Evolutionary conservation across 2,113 vertebrate genomes (phyloP).

Genomic region (Siniperca chuatsi): DNA sequence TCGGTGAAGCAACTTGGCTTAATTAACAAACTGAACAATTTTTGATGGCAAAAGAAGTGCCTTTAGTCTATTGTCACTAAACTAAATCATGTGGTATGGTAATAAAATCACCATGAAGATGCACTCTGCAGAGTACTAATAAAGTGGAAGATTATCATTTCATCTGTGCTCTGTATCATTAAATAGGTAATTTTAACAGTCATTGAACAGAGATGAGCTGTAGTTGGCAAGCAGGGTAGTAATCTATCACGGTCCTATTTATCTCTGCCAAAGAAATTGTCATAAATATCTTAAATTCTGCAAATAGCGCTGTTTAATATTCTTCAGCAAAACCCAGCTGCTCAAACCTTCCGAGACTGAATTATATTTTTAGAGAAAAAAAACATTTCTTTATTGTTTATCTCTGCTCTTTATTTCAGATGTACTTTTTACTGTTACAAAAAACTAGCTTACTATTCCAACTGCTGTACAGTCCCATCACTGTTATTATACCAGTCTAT

Average conservation of each 20-base stretch:
- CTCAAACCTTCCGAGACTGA: constrained; percentile 23
- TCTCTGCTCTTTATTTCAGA: background rate
- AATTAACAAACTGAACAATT: constrained; percentile 53
- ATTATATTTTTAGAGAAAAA: constrained; percentile 7
- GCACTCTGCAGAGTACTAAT: constrained; percentile 44
- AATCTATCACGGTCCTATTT: constrained; percentile 51
- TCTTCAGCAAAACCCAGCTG: constrained; percentile 21
- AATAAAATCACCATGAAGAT: constrained; percentile 51
- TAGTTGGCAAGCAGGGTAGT: constrained; percentile 44
- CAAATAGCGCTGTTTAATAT: constrained; percentile 58
- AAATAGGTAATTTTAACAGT: constrained; percentile 57
- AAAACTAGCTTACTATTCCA: constrained; percentile 20
- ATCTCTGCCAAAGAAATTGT: constrained; percentile 60
- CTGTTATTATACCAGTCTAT: constrained; percentile 6
- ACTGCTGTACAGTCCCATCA: constrained; percentile 16
- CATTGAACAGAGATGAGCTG: constrained; percentile 41
- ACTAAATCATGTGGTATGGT: constrained; percentile 30
- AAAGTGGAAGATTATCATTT: constrained; percentile 67
- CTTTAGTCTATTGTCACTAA: constrained; percentile 32
- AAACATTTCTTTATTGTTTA: constrained; percentile 27
- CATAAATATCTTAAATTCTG: constrained; percentile 63
- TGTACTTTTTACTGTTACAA: constrained; percentile 7
- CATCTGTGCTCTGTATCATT: constrained; percentile 59
- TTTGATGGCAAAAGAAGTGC: constrained; percentile 18
- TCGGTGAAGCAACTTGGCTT: constrained; percentile 41